A percentile compares a stretch with the other conserved stretches of the same genome.
Conservation (phyloP, 2,797 vertebrate species). For the Chaenodraco wilsoni region DNA sequence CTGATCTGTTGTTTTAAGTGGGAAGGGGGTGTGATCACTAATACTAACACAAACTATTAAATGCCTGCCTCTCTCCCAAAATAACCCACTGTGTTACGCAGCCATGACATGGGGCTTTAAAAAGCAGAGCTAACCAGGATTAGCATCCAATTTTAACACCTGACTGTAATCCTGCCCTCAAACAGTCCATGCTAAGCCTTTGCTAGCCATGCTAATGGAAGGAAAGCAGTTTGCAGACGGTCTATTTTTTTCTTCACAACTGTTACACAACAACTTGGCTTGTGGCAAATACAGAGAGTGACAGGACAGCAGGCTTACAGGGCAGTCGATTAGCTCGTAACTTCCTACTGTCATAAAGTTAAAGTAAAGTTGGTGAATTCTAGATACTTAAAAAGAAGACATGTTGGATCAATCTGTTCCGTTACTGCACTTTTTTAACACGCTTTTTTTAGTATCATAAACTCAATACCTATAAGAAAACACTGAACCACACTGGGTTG, state of each 20-base stretch:
- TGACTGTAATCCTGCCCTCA: conserved; percentile 81
- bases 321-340: conserved; percentile 2
- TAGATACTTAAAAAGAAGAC: neutral
- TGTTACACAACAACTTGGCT: conserved; percentile 73
- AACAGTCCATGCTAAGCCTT: conserved; percentile 75
- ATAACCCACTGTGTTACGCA: conserved; percentile 41
- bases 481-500: conserved; percentile 2
- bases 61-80: neutral
- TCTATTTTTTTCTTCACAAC: conserved; percentile 22
- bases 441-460: neutral
- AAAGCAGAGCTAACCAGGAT: conserved; percentile 81
- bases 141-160: conserved; percentile 86
- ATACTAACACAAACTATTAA: neutral
- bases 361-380: neutral
- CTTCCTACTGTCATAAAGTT: conserved; percentile 1
- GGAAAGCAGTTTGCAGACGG: conserved; percentile 50
- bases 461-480: neutral
- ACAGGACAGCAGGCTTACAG: conserved; percentile 31
- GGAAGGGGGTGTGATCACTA: neutral
- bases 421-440: neutral
- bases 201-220: conserved; percentile 72
- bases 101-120: conserved; percentile 66
- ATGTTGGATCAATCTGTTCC: neutral
- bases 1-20: neutral
- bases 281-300: conserved; percentile 47